These are phyloP conservation scores for Pantherophis vulpinus DNA, from an alignment of 2,797 vertebrate species.

Conservation along the genomic window DNA sequence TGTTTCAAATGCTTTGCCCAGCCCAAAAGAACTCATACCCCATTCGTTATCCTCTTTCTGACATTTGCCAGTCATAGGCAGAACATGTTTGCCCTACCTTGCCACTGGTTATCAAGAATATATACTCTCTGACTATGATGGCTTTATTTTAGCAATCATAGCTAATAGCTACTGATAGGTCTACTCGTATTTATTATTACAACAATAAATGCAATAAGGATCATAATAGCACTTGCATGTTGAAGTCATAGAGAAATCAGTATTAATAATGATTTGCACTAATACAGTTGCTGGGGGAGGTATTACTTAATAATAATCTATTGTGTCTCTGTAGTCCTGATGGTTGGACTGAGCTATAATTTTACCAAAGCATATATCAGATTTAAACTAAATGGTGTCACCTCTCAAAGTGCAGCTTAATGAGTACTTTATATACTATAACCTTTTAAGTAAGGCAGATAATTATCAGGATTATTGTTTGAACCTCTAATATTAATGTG, in stretches of 20 bases:
- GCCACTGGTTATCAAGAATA: not conserved
- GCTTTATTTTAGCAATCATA: not conserved
- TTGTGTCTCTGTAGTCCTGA: constrained; percentile 14
- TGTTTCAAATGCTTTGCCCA: not conserved
- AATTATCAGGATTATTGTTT: not conserved
- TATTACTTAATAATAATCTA: constrained; percentile 16
- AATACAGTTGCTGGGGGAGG: constrained; percentile 10
- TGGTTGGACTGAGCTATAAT: constrained; percentile 11
- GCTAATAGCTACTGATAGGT: not conserved
- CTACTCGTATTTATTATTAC: not conserved
- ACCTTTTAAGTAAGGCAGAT: constrained; percentile 5
- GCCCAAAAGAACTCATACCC: not conserved
- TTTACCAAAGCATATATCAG: not conserved
- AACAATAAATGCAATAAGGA: not conserved
- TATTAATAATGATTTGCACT: constrained; percentile 14
- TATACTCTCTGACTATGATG: not conserved
- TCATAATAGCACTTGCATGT: not conserved
- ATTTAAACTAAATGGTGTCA: constrained; percentile 4
- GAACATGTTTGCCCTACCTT: not conserved
- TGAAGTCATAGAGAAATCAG: constrained; percentile 2
- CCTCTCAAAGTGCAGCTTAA: not conserved
- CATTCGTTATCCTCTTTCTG: not conserved
- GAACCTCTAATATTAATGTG: accelerated
- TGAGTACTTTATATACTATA: not conserved
- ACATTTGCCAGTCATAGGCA: not conserved